Evolutionary conservation across 2,888 invertebrate genomes (phyloP).

Genomic region (Archaeoteleia sp.): DNA sequence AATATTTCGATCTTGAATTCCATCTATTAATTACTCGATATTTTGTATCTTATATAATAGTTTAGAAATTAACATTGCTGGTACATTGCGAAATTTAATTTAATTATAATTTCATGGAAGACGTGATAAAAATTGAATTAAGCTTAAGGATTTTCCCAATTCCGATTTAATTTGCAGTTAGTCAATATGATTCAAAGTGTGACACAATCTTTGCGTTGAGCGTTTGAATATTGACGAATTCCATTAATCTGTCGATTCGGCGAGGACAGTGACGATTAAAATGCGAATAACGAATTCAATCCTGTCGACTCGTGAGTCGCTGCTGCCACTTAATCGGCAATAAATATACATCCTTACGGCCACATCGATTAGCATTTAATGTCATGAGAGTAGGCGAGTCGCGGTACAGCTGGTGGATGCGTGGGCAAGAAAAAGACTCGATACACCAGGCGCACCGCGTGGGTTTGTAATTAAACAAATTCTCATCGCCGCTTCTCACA

Average conservation of each 20-base stretch:
- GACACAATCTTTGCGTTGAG: conserved; percentile 10
- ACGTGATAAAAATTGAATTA: not conserved
- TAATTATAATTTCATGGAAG: no score
- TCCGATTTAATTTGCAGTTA: conserved; percentile 16
- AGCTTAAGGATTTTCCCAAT: not conserved
- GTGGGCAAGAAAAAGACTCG: conserved; percentile 54
- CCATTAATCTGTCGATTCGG: conserved; percentile 40
- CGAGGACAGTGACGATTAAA: conserved; percentile 42
- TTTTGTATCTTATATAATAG: no score
- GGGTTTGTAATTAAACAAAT: conserved; percentile 56
- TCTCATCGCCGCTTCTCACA: conserved; percentile 49
- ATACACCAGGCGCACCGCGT: conserved; percentile 44
- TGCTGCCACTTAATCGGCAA: conserved; percentile 53
- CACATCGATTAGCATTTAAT: conserved; percentile 56
- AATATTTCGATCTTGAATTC: no score
- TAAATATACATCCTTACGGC: conserved; percentile 54
- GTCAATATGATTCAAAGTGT: conserved; percentile 23
- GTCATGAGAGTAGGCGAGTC: conserved; percentile 53
- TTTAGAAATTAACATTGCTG: no score
- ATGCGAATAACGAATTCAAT: conserved; percentile 42
- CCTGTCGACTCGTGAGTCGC: conserved; percentile 38
- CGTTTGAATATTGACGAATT: conserved; percentile 27
- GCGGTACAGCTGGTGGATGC: conserved; percentile 49
- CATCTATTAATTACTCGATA: no score
- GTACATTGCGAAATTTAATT: no score